Base-by-base conservation (phyloP, 2,113 vertebrate genomes). In the Silurus meridionalis region DNA sequence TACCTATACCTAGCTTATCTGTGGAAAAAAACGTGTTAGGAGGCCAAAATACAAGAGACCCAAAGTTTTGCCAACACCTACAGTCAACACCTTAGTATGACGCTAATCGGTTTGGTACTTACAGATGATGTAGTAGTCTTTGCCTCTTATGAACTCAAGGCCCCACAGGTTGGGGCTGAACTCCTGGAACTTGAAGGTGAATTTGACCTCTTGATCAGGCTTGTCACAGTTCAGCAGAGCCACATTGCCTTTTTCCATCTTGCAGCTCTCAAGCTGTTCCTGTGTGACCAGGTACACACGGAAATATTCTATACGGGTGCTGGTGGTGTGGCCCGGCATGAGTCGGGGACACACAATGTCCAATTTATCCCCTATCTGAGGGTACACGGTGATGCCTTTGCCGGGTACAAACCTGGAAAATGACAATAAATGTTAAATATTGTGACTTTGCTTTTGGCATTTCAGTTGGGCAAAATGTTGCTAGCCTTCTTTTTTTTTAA, bases 101-200 rank as follows among this genome's bases (percentile, higher is more conserved):
- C 10, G 10, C 67, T 60, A 48, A 48, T 55, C 50, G n/a, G 71
- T 15, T 61, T 21, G 11, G 57, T 94, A 97, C 98, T 97, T 96
- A 99, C 98, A 99, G 94, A 98, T 99, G 92, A 99, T 97, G 90
- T 97, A 97, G 93, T 99, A 99, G 93, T 99, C 97, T 94, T 93
- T 96, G 90, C 98, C 97, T 94, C 95, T 97, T 92, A 96, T 94
- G 94, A 99, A 99, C 95, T 99, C 98, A 91, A 99, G 92, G 75
- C 98, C 98, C 97, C 97, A 99, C 82, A 99, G 96, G 93, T 99
- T 99, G 90, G 98, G 98, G 91, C 98, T 99, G 95, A 99, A 99
- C 91, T 99, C 98, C 93, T 99, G 98, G 94, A 99, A 99, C 94
- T 99, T 99, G 95, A 99, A 97, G 2, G 98, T 99, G 95, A 98